Conservation (phyloP, 2,113 vertebrate genomes). For the Emydura subglobosa region DNA sequence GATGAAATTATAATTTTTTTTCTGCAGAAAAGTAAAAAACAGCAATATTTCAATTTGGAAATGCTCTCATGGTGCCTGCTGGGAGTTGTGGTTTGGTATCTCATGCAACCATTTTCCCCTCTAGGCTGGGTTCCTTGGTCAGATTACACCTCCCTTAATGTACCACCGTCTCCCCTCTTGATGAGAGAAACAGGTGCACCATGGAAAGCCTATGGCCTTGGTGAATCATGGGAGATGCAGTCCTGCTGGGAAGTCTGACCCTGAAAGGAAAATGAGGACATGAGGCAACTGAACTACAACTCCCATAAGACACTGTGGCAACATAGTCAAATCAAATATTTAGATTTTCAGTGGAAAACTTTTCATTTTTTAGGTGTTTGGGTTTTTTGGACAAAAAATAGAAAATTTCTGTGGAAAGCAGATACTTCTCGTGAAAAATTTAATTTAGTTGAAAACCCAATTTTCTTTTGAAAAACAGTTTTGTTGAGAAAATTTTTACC, state of each 20-base stretch:
- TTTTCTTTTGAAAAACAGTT: not conserved
- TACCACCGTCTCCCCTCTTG: not conserved
- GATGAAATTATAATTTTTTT: conserved; percentile 5
- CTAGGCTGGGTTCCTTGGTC: not conserved
- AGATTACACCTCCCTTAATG: not conserved
- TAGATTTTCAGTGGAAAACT: not conserved
- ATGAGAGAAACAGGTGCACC: not conserved
- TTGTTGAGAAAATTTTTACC: not conserved
- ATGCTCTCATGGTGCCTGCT: not conserved
- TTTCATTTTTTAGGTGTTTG: not conserved
- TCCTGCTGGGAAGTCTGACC: not conserved
- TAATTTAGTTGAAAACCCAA: not conserved
- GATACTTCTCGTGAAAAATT: not conserved
- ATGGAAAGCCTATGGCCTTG: not conserved
- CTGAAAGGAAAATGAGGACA: not conserved
- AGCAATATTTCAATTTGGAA: not conserved
- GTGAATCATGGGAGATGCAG: not conserved
- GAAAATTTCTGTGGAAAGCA: not conserved
- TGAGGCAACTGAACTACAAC: not conserved
- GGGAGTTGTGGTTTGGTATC: not conserved
- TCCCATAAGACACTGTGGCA: not conserved
- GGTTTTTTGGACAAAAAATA: not conserved
- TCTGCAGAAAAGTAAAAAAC: not conserved
- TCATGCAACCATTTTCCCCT: too few species aligned
- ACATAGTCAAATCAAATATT: not conserved